Conservation (phyloP, 2,113 vertebrate species). For the Terrapene triunguis region DNA sequence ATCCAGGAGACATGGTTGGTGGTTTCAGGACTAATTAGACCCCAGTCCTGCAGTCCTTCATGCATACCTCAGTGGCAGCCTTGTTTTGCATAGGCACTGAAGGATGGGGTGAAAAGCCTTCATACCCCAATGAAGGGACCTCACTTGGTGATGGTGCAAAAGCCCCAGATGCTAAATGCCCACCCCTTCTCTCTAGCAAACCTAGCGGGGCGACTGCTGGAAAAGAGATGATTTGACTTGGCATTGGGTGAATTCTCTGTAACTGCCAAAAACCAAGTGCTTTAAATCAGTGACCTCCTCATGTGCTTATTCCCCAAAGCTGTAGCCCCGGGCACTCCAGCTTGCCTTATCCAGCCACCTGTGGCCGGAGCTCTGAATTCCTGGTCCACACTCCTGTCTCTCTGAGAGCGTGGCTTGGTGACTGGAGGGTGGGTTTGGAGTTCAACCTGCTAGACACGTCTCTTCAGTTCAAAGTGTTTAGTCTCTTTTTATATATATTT, state of each 20-base stretch:
- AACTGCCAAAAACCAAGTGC: background rate
- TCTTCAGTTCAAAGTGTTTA: conserved; percentile 68
- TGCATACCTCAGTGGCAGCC: background rate
- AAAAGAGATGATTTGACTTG: background rate
- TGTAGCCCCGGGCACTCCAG: background rate
- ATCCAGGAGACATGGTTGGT: fast-evolving
- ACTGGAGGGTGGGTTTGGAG: conserved; percentile 37
- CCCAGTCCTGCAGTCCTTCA: background rate
- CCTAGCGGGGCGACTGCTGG: background rate
- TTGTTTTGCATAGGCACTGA: background rate
- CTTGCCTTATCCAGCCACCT: conserved; percentile 44
- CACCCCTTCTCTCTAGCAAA: background rate
- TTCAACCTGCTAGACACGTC: conserved; percentile 38
- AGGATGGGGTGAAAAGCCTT: background rate
- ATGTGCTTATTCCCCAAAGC: conserved; percentile 7
- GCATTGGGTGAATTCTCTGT: background rate
- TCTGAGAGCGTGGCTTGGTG: conserved; percentile 30
- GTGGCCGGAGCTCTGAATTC: conserved; percentile 18
- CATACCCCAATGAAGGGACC: background rate
- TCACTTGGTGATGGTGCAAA: background rate
- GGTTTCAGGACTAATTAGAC: background rate
- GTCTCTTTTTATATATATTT: background rate
- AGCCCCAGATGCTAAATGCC: background rate
- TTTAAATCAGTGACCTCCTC: conserved; percentile 19
- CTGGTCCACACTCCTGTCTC: conserved; percentile 27